Percentiles rank a stretch among this genome's conserved stretches.
These are phyloP conservation scores for Macropis europaea DNA, from an alignment of 2,888 invertebrate species.

Conservation along the genomic window DNA sequence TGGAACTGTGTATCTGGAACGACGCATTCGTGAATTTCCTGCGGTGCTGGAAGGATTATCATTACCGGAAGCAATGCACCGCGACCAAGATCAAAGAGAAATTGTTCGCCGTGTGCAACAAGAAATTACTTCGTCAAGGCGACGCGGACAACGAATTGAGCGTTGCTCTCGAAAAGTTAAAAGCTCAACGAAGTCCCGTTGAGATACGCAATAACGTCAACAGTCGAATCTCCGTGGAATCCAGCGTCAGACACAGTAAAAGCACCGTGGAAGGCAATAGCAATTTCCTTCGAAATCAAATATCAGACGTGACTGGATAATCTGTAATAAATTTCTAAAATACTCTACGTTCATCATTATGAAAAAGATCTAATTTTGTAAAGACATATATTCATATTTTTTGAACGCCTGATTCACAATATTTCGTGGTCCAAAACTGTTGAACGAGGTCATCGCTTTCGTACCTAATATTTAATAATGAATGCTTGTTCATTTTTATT, in stretches of 20 bases:
- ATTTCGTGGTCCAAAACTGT: too few species aligned
- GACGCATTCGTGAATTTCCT: slow-evolving; percentile 62
- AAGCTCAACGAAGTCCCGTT: neutral
- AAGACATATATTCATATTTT: too few species aligned
- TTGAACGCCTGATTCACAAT: too few species aligned
- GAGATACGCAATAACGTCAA: neutral
- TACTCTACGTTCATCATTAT: too few species aligned
- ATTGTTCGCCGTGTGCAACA: neutral
- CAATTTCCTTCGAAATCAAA: neutral
- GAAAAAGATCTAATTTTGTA: neutral
- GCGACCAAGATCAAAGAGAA: neutral
- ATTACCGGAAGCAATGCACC: slow-evolving; percentile 11
- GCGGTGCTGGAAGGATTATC: slow-evolving; percentile 65
- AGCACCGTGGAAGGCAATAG: slow-evolving; percentile 2
- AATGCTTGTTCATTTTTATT: slow-evolving; percentile 3
- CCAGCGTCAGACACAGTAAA: neutral
- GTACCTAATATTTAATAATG: neutral
- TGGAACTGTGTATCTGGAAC: slow-evolving; percentile 69
- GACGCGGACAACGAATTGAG: neutral
- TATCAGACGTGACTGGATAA: slow-evolving; percentile 38
- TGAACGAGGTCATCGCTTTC: too few species aligned
- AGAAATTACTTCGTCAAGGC: neutral
- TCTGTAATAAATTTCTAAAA: neutral
- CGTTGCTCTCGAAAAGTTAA: neutral
- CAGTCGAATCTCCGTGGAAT: neutral